phyloP scores from a whole-genome alignment of 2,888 invertebrate genomes.

The Netelia fuscicornis region DNA sequence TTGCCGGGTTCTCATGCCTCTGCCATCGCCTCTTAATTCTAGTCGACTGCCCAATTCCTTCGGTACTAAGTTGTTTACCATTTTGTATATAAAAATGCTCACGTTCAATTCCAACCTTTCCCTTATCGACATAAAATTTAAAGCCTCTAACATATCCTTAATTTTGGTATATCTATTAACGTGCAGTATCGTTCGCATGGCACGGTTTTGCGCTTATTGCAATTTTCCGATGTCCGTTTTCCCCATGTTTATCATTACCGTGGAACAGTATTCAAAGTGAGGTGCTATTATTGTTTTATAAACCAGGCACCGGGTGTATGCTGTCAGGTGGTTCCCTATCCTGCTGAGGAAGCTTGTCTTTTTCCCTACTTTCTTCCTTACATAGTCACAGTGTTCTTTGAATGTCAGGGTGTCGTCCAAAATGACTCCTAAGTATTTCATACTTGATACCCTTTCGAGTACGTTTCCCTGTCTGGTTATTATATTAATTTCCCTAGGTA shows the following conservation, averaged over 20 bases:
- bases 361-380: conserved; percentile 23
- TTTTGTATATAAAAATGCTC: conserved; percentile 45
- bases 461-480: neutral
- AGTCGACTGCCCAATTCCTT: neutral
- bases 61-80: conserved; percentile 9
- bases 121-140: conserved; percentile 46
- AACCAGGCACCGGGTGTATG: neutral
- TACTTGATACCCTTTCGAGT: conserved; percentile 19
- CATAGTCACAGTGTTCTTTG: conserved; percentile 9
- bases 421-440: conserved; percentile 32
- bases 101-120: conserved; percentile 46
- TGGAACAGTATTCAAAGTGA: conserved; percentile 36
- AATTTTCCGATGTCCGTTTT: conserved; percentile 21
- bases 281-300: neutral
- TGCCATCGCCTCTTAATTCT: neutral
- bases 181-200: conserved; percentile 45
- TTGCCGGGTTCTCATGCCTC: neutral
- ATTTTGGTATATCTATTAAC: conserved; percentile 40
- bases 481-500: neutral
- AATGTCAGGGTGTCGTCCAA: conserved; percentile 4
- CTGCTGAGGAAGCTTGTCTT: conserved; percentile 23
- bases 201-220: conserved; percentile 49
- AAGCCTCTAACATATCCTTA: conserved; percentile 32
- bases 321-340: conserved; percentile 15
- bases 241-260: conserved; percentile 17